Base-by-base conservation (phyloP, 1,140 invertebrate genomes). In the Centruroides sculpturatus region DNA sequence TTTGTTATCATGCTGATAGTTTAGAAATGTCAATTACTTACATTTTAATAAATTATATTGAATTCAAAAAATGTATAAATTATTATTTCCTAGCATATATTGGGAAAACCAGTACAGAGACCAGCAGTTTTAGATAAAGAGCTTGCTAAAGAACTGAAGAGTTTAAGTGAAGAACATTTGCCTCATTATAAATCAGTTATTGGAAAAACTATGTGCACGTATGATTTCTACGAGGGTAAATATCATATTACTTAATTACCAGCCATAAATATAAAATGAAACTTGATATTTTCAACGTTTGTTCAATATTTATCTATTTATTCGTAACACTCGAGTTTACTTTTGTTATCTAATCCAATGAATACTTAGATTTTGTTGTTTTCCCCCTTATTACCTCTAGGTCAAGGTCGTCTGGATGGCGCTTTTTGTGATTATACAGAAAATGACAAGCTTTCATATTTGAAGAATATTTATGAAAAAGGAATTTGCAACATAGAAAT, bases 401-500 rank as follows among this genome's bases (percentile, higher is more conserved):
- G 74, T 53, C 93, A 98, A 77, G 94, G 87, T 6, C 81, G 96
- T 60, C 73, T 97, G 61, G 95, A 98, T 74, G 96, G 96, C 3
- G 92, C 93, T 6, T 96, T 98, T 75, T 98, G 94, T 75, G 90
- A 96, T 60, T 96, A 89, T 74, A 84, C 80, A 3, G 85, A 91
- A 72, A 75, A 79, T 3, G 93, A 98, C 55, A 96, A 96, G 75
- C 83, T 92, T 79, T 82, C 84, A 12, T 98, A 92, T 70, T 75
- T 98, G 59, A 78, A 83, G 46, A 80, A 83, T 62, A 70, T 97
- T 56, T 80, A 86, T 50, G 79, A 85, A 35, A 72, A 81, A 35
- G 90, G 89, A 3, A 86, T 99, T 7, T 80, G 87, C 3, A 99
- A 99, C 72, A 97, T 99, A 66, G 96, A 98, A 78, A 98, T 99